Evolutionary conservation across 2,797 vertebrate genomes (phyloP), one percentile per base, ranked within the genome.

Genomic region (Molossus molossus): DNA sequence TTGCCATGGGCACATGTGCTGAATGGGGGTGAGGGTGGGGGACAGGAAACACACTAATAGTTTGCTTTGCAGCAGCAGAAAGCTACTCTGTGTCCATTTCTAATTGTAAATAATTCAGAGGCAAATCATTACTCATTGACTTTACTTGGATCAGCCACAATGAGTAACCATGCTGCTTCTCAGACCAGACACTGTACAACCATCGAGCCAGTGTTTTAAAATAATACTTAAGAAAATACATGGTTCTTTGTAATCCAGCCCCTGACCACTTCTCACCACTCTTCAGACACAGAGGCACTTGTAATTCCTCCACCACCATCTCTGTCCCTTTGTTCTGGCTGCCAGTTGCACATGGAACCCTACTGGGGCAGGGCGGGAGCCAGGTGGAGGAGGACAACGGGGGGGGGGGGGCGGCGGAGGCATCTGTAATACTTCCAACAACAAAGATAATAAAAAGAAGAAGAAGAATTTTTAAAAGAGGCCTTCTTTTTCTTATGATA

Each of bases 81-180:
- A 84, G 10, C 7, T 18, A 73, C 5, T 45, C 11, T 80, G 21
- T 55, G 18, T 45, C n/a, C 14, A 64, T 81, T 80, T 55, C n/a
- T 29, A 62, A 17, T 7, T 58, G 6, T 84, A 62, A 87, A 20
- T 48, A 85, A 87, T 70, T 86, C 62, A 89, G 81, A 58, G 12
- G 20, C 15, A 76, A 91, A 76, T 85, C 18, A 67, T 45, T 72
- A 57, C 23, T 12, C 20, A 6, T 23, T 82, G 60, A 81, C 48
- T 85, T 93, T 81, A 70, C 33, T 87, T 91, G 64, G 55, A n/a
- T 86, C n/a, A 65, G 45, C 21, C 73, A 64, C 37, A 76, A 29
- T 33, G 48, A 80, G 27, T 20, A 70, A 48, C 1, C 60, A 60
- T 14, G 13, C 9, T 77, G 50, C 45, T 13, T 90, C 53, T 82